Conservation (phyloP, 2,113 vertebrate genomes). For the Marcusenius ussheri region DNA sequence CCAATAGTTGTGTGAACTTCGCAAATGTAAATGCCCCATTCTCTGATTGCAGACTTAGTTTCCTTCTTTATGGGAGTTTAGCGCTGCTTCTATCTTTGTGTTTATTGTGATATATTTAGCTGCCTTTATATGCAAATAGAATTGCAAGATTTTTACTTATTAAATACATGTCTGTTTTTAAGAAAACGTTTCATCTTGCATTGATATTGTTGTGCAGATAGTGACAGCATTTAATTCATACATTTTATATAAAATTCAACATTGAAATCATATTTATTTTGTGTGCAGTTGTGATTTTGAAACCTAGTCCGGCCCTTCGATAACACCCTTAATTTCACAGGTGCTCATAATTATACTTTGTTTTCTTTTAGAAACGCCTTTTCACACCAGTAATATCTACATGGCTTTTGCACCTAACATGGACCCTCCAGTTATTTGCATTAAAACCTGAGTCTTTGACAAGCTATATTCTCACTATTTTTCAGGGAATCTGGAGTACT, state of each 20-base stretch:
- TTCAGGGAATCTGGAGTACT: not conserved
- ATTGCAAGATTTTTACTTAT: slow-evolving; percentile 98
- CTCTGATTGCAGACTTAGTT: slow-evolving; percentile 78
- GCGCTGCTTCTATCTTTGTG: slow-evolving; percentile 76
- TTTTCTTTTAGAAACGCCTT: not conserved
- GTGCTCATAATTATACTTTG: not conserved
- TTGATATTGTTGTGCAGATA: slow-evolving; percentile 14
- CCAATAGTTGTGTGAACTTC: slow-evolving; percentile 85
- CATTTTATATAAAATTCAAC: slow-evolving; percentile 19
- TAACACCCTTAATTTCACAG: not conserved
- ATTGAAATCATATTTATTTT: slow-evolving; percentile 7
- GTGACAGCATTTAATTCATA: slow-evolving; percentile 14
- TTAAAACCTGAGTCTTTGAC: not conserved
- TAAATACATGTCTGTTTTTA: slow-evolving; percentile 21
- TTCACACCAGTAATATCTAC: not conserved
- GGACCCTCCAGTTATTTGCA: not conserved
- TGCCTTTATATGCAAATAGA: slow-evolving; percentile 99
- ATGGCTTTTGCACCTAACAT: not conserved
- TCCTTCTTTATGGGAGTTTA: slow-evolving; percentile 82
- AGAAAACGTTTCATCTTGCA: slow-evolving; percentile 18
- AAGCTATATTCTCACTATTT: not conserved
- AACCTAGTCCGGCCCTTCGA: not conserved
- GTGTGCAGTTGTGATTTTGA: slow-evolving; percentile 5
- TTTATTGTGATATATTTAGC: slow-evolving; percentile 99
- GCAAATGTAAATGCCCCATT: slow-evolving; percentile 86